These are phyloP conservation scores for Agrilus planipennis DNA, from an alignment of 1,140 invertebrate species.

Conservation along the genomic window DNA sequence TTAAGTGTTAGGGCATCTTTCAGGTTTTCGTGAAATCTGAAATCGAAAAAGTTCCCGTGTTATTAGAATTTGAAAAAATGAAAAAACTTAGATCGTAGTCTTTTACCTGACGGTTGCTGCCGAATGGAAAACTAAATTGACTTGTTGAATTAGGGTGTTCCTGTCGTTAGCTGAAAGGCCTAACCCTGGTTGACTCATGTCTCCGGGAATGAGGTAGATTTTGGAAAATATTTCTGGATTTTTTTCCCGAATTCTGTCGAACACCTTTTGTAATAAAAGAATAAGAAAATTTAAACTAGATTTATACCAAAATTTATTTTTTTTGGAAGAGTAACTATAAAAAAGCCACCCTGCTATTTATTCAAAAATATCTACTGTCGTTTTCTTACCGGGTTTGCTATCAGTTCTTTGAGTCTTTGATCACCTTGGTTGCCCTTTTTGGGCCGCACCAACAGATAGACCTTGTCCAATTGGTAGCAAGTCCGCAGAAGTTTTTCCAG, in stretches of 20 bases:
- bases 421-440: conserved; percentile 52
- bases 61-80: neutral
- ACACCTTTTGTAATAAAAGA: conserved; percentile 43
- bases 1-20: conserved; percentile 62
- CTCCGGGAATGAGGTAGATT: conserved; percentile 47
- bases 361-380: too few species aligned
- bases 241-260: conserved; percentile 42
- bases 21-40: conserved; percentile 73
- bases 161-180: conserved; percentile 34
- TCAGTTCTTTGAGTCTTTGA: conserved; percentile 49
- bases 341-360: conserved; percentile 1
- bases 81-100: neutral
- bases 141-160: conserved; percentile 38
- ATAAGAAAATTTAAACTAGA: neutral
- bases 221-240: conserved; percentile 48
- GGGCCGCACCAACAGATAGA: conserved; percentile 69
- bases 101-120: conserved; percentile 57
- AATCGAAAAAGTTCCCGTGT: too few species aligned
- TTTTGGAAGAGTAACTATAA: neutral
- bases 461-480: conserved; percentile 63
- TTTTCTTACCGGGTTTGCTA: conserved; percentile 51
- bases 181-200: conserved; percentile 48
- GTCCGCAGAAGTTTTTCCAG: conserved; percentile 76
- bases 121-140: conserved; percentile 64
- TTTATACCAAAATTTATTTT: neutral